Percentiles rank a stretch among this genome's conserved stretches.
Evolutionary conservation across 2,888 invertebrate genomes (phyloP).

Genomic region (Xestia c-nigrum): DNA sequence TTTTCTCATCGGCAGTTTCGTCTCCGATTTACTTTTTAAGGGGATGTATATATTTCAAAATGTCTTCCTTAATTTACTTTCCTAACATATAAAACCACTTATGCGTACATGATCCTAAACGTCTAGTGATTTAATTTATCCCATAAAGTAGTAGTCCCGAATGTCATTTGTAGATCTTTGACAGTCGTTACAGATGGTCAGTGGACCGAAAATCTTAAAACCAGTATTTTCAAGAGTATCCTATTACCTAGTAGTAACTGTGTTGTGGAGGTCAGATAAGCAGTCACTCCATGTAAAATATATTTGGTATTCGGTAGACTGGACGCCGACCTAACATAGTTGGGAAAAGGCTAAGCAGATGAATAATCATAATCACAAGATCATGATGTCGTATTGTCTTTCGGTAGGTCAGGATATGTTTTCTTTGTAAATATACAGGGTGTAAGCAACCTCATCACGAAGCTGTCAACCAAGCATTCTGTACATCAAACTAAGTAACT

Average conservation of each 20-base stretch:
- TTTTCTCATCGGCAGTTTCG: background rate
- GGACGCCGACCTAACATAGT: background rate
- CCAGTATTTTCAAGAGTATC: background rate
- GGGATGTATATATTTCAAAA: background rate
- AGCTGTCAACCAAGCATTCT: too few relatives aligned
- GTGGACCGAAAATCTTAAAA: background rate
- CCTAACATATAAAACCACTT: background rate
- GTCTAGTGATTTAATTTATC: too few relatives aligned
- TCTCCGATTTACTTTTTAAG: too few relatives aligned
- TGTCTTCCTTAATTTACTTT: background rate
- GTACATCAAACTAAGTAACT: too few relatives aligned
- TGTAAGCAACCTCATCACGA: too few relatives aligned
- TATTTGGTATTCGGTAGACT: background rate
- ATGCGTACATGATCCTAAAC: background rate
- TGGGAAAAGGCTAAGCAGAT: background rate
- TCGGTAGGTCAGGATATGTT: background rate
- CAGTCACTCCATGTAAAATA: background rate
- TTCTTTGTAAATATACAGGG: background rate
- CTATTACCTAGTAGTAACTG: background rate
- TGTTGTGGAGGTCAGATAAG: background rate
- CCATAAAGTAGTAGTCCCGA: background rate
- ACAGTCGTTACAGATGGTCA: background rate
- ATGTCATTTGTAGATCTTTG: background rate
- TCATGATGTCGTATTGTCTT: background rate
- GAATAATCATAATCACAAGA: too few relatives aligned